Evolutionary conservation across 2,797 vertebrate species (phyloP).

Genomic region (Chaenodraco wilsoni): DNA sequence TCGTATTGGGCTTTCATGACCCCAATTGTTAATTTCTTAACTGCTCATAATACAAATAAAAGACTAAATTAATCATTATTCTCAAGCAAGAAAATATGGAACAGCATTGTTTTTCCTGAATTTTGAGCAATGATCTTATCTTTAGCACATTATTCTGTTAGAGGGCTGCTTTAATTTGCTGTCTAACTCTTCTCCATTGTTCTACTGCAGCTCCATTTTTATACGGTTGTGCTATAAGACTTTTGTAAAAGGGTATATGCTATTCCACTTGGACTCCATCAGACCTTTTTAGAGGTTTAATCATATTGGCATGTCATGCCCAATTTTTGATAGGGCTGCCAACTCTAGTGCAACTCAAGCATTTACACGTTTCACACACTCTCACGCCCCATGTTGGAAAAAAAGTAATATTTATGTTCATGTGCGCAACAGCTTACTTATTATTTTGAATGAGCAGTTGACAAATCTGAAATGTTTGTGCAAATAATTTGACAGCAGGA

Average conservation of each 20-base stretch:
- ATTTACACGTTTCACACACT: too few species aligned
- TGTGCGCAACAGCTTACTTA: too few species aligned
- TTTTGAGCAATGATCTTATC: slow-evolving; percentile 17
- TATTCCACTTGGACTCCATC: not conserved
- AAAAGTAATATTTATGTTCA: too few species aligned
- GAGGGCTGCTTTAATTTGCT: slow-evolving; percentile 10
- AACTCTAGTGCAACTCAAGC: too few species aligned
- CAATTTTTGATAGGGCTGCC: too few species aligned
- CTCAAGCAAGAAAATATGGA: slow-evolving; percentile 2
- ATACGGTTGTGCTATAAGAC: not conserved
- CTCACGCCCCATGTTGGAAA: too few species aligned
- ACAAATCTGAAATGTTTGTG: too few species aligned
- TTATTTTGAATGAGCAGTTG: too few species aligned
- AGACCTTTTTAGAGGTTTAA: not conserved
- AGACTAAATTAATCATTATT: slow-evolving; percentile 13
- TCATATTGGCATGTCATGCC: too few species aligned
- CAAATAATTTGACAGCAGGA: too few species aligned
- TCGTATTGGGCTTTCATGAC: too few species aligned
- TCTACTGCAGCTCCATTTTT: slow-evolving; percentile 6
- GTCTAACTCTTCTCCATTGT: not conserved
- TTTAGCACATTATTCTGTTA: not conserved
- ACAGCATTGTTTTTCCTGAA: not conserved
- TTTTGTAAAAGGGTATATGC: slow-evolving; percentile 7
- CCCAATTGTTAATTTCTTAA: not conserved
- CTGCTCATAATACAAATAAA: slow-evolving; percentile 1